Conservation (phyloP, 2,797 vertebrate species). For the Smutsia gigantea region DNA sequence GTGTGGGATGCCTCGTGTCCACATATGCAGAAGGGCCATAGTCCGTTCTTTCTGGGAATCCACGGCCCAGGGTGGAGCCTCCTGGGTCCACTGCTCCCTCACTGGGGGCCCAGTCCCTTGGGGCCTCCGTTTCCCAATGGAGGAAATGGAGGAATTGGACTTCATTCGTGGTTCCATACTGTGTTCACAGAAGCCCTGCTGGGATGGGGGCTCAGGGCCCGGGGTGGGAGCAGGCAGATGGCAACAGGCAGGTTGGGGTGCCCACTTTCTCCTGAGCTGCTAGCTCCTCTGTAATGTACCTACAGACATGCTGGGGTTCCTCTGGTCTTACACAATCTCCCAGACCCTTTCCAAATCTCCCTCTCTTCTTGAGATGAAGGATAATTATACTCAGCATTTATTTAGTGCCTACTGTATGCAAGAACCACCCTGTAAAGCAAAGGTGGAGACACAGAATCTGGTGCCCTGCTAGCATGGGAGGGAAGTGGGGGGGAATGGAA, state of each 20-base stretch:
- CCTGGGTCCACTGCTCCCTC: background rate
- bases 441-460: background rate
- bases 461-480: no score
- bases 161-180: background rate
- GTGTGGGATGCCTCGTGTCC: background rate
- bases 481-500: background rate
- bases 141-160: background rate
- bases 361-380: background rate
- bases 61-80: background rate
- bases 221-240: fast-evolving
- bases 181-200: background rate
- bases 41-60: background rate
- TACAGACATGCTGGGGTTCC: no score
- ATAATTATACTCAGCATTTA: background rate
- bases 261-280: background rate
- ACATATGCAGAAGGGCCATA: background rate
- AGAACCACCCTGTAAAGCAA: background rate
- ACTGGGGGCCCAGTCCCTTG: no score
- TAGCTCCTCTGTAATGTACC: fast-evolving
- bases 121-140: background rate
- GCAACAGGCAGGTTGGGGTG: background rate
- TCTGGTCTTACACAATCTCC: background rate
- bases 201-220: background rate
- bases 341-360: background rate
- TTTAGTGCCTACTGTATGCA: no score